Base-by-base conservation (phyloP, 1,140 invertebrate genomes). In the Drosophila azteca region DNA sequence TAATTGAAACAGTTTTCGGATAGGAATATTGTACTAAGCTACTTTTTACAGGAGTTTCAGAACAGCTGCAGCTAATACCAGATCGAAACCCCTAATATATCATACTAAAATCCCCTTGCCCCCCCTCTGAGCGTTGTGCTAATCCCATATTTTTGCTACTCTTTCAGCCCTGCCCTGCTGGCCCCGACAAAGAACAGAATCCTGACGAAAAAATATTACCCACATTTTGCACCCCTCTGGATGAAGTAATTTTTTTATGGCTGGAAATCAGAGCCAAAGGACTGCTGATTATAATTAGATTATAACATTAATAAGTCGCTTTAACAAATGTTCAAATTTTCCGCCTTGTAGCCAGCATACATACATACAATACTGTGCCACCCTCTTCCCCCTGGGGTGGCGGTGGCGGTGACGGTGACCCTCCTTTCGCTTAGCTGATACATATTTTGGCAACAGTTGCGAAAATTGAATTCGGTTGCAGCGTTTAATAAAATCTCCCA, bases 231-330 rank as follows among this genome's bases (percentile, higher is more conserved):
- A 80, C 72, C 77, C 81, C 64, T 31, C 9, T 44, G 15, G 13
- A 45, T 1, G 3, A 22, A 65, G 49, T 13, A 71, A 49, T 53
- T 84, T 83, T 83, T 87, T 85, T 87, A 62, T 76, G 67, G 15
- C 39, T 11, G 22, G 44, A 51, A 81, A 85, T 78, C 64, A 58
- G 39, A 63, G 61, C 58, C 39, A 52, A 58, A 66, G 58, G 35
- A 39, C 70, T 71, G 65, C 62, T 66, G 68, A 60, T 88, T 87
- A 87, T 82, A 87, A 87, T 87, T 87, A 88, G 83, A 87, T 87
- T 87, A 88, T 82, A 76, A 76, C 70, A 87, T 87, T 87, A 87
- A 88, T 87, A 87, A 87, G 78, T 88, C 82, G 78, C 83, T 82
- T 82, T 88, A 87, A 83, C 82, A 87, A 87, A 87, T 87, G 82